These are phyloP conservation scores for Rhyzopertha dominica DNA, from an alignment of 1,140 invertebrate species.

Conservation along the genomic window DNA sequence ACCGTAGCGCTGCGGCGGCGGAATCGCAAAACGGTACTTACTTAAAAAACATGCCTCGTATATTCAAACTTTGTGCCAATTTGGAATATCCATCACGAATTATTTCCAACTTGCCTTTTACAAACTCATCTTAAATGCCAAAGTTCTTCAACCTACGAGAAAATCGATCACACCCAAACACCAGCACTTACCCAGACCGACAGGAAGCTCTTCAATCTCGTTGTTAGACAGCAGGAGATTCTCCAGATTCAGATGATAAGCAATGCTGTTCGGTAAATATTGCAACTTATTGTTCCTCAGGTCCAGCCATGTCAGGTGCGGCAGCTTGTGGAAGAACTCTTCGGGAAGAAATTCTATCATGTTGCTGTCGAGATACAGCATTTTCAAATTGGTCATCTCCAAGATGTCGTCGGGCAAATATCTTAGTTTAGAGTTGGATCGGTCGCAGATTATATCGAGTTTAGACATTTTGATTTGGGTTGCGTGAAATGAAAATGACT, in stretches of 20 bases:
- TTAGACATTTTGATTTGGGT: conserved; percentile 37
- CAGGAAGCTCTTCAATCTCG: conserved; percentile 32
- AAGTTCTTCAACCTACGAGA: neutral
- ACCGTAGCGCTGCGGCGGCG: too few relatives aligned
- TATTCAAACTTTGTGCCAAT: too few relatives aligned
- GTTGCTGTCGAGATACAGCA: conserved; percentile 45
- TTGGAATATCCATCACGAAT: too few relatives aligned
- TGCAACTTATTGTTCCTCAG: conserved; percentile 41
- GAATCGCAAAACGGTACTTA: too few relatives aligned
- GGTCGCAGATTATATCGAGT: conserved; percentile 34
- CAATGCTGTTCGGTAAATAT: conserved; percentile 37
- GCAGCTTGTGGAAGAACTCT: conserved; percentile 40
- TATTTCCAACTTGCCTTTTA: too few relatives aligned
- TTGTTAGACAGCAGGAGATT: conserved; percentile 42
- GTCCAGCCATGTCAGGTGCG: conserved; percentile 43
- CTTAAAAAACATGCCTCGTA: too few relatives aligned
- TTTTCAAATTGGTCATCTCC: conserved; percentile 35
- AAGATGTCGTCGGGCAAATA: conserved; percentile 30
- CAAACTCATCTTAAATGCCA: neutral
- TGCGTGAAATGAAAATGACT: conserved; percentile 7
- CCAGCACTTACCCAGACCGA: conserved; percentile 34
- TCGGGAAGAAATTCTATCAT: conserved; percentile 34
- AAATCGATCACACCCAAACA: neutral
- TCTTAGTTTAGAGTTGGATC: conserved; percentile 30
- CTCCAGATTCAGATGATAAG: conserved; percentile 40